Conservation (phyloP, 2,797 vertebrate species). For the Peromyscus attwateri region DNA sequence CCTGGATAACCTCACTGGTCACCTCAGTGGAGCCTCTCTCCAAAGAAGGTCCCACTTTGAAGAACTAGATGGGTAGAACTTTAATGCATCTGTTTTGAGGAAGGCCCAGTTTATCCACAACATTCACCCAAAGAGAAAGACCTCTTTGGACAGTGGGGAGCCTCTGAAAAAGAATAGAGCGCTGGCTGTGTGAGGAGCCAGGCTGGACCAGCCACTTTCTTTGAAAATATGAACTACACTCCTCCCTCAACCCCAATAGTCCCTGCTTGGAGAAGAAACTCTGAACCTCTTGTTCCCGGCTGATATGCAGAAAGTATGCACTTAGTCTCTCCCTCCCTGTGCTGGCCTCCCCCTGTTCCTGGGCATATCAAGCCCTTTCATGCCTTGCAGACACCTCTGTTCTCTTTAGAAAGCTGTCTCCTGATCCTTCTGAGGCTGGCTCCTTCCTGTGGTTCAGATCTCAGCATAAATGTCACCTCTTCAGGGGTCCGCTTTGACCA, state of each 20-base stretch:
- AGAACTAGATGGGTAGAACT: too few species aligned
- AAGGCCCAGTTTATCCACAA: not conserved
- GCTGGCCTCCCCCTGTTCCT: not conserved
- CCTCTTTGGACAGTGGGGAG: too few species aligned
- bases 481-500: not conserved
- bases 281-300: not conserved
- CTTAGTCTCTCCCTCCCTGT: not conserved
- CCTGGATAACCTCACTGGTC: not conserved
- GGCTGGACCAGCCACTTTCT: not conserved
- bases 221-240: not conserved
- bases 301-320: accelerated
- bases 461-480: not conserved
- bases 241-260: not conserved
- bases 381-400: not conserved
- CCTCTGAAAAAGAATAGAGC: too few species aligned
- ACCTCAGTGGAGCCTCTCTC: not conserved
- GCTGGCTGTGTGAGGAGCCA: too few species aligned
- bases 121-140: not conserved
- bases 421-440: not conserved
- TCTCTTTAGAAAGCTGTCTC: not conserved
- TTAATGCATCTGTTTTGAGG: not conserved
- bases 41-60: too few species aligned
- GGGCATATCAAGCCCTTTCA: too few species aligned
- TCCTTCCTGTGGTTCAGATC: not conserved
- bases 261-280: accelerated